Base-by-base conservation (phyloP, 92 coral and sea anemone species). In the Pocillopora meandrina region DNA sequence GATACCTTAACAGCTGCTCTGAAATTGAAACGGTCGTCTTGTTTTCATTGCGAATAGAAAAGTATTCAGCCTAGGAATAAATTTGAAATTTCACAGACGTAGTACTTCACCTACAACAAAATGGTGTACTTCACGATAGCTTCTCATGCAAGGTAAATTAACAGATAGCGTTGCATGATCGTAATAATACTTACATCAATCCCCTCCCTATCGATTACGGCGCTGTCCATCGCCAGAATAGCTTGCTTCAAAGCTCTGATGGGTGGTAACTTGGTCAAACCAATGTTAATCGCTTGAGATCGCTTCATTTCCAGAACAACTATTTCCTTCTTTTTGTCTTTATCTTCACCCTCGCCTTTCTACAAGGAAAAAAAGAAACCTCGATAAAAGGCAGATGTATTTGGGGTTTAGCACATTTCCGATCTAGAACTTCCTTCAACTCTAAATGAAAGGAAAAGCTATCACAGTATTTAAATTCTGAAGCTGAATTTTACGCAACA, bases 271-370 rank as follows among this genome's bases (percentile, higher is more conserved):
- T 96, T 96, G 55, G 98, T 96, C 73, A 96, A 85, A 9, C 92
- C 98, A 52, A 96, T 96, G 89, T 96, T 96, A 88, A 96, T 96
- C 47, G 91, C 93, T 89, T 96, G 98, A 6, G 98, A 96, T 65
- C 98, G 90, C 82, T 96, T 96, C 90, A 96, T 86, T 82, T 96
- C 98, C 62, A 96, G 80, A 26, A 96, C 95, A 23, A 96, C 96
- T 14, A 96, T 93, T 78, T 96, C 98, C 78, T 90, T 96, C 66
- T 93, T 91, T 89, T 84, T 90, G 65, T 96, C 97, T 80, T 91
- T 95, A 23, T 93, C 98, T 6, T 95, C 97, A 2, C 91, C 91
- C 34, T 94, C 98, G 47, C 78, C 18, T 76, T 87, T 95, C 98
- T 96, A 87, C 86, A 74, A 83, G 20, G 19, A 19, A 62, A 88